Conservation (phyloP, 2,888 invertebrate species). For the Polymixis flavicincta region DNA sequence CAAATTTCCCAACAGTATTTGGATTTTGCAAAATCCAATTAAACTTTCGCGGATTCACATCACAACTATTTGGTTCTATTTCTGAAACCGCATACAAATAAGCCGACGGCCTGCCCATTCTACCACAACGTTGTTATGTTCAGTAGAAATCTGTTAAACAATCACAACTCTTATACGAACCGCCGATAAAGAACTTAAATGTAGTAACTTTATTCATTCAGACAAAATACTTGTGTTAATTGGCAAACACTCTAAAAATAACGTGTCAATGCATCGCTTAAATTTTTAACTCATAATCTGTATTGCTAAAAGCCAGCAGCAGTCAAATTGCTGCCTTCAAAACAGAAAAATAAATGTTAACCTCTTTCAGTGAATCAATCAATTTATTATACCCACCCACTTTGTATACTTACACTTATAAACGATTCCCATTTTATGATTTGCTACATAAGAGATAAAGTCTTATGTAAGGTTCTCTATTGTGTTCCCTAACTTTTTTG, state of each 20-base stretch:
- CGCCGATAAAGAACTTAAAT: neutral
- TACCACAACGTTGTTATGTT: neutral
- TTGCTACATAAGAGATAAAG: neutral
- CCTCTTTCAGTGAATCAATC: neutral
- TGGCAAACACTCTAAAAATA: neutral
- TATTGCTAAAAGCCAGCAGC: neutral
- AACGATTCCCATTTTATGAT: no score
- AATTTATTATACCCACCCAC: no score
- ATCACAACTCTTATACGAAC: neutral
- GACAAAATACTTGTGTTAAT: neutral
- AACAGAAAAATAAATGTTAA: neutral
- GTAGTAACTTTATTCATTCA: neutral
- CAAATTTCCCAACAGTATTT: neutral
- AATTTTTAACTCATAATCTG: neutral
- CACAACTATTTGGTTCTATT: neutral
- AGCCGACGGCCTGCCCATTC: neutral
- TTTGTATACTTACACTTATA: no score
- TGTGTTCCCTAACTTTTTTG: no score
- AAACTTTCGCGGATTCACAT: constrained; percentile 23
- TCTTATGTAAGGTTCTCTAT: no score
- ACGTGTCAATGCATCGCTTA: neutral
- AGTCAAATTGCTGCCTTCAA: no score
- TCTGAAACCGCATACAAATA: neutral
- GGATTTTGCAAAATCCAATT: constrained; percentile 3
- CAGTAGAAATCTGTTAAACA: neutral